Conservation (phyloP, 2,113 vertebrate species). For the Zosterops hypoxanthus region DNA sequence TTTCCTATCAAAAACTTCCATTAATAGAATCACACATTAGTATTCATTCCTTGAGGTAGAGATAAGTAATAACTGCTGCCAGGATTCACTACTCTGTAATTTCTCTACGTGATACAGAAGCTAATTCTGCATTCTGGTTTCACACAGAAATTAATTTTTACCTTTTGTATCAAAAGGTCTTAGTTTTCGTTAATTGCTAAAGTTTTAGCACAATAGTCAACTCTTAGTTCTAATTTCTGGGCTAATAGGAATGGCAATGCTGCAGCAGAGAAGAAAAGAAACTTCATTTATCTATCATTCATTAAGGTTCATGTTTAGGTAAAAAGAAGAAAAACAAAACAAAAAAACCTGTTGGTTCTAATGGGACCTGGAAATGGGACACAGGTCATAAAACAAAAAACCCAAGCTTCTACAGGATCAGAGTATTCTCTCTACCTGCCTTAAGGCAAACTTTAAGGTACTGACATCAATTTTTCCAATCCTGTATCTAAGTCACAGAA, state of each 20-base stretch:
- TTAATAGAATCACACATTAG: not conserved
- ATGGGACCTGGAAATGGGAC: not conserved
- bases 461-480: not conserved
- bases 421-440: not conserved
- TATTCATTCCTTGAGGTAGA: not conserved
- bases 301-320: not conserved
- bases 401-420: rapidly evolving
- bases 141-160: not conserved
- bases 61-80: not conserved
- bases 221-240: not conserved
- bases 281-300: not conserved
- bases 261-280: not conserved
- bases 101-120: not conserved
- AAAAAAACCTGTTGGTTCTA: not conserved
- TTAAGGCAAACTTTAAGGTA: not conserved
- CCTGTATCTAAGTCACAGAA: not conserved
- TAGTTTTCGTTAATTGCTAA: not conserved
- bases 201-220: not conserved
- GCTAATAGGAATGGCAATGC: not conserved
- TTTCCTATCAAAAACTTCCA: not conserved
- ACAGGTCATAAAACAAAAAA: not conserved
- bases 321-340: not conserved
- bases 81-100: not conserved
- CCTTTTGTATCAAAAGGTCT: not conserved
- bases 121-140: not conserved